Conservation (phyloP, 2,888 invertebrate genomes). For the Drosophila cognata region DNA sequence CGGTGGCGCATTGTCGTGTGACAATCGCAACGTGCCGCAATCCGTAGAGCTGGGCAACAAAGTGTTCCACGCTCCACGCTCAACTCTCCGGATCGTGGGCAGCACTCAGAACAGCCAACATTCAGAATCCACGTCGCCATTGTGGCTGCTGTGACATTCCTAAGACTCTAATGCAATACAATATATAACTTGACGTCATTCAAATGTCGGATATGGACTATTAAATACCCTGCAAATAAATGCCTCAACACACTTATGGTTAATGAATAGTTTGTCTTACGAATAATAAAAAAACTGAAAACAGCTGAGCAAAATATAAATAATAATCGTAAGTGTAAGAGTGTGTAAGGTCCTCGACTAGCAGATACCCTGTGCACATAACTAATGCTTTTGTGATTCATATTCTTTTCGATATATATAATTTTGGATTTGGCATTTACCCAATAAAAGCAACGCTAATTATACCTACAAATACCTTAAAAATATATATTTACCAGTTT, state of each 20-base stretch:
- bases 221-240: constrained; percentile 17
- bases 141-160: constrained; percentile 72
- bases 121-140: constrained; percentile 50
- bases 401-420: neutral
- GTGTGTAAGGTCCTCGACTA: no score
- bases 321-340: neutral
- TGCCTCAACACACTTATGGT: fast-evolving
- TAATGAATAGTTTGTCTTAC: neutral
- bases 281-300: neutral
- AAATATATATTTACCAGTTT: neutral
- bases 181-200: neutral
- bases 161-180: constrained; percentile 31
- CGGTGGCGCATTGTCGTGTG: constrained; percentile 68
- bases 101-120: constrained; percentile 52
- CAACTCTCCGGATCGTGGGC: constrained; percentile 63
- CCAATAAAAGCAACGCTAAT: neutral
- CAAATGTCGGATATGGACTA: neutral
- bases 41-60: neutral
- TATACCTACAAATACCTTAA: neutral
- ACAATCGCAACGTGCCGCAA: constrained; percentile 53
- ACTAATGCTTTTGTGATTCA: neutral
- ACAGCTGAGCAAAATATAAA: neutral
- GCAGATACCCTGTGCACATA: no score
- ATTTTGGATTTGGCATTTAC: neutral
- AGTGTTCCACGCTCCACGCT: neutral